Percentiles rank a stretch among this genome's conserved stretches.
These are phyloP conservation scores for Cossypha heuglini DNA, from an alignment of 2,797 vertebrate genomes.

Conservation along the genomic window DNA sequence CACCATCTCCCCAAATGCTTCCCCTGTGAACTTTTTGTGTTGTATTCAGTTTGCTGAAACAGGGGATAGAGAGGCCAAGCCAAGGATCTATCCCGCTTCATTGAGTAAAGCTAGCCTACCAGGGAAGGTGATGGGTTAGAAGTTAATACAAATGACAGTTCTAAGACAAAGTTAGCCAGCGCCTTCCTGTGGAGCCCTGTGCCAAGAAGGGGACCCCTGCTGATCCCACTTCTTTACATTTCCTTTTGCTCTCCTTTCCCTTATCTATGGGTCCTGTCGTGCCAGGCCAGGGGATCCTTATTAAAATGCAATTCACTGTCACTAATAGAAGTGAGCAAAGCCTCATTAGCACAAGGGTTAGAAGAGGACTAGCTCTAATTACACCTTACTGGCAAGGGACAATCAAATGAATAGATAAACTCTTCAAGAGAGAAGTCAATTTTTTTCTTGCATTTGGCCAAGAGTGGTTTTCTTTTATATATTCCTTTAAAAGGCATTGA, in stretches of 20 bases:
- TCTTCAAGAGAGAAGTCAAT: slow-evolving; percentile 39
- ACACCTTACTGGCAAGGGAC: slow-evolving; percentile 35
- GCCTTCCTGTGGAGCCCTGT: slow-evolving; percentile 61
- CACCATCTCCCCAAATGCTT: slow-evolving; percentile 58
- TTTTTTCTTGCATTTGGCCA: slow-evolving; percentile 39
- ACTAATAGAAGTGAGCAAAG: slow-evolving; percentile 60
- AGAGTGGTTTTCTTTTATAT: neutral
- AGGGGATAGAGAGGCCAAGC: slow-evolving; percentile 68
- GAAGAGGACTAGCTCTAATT: slow-evolving; percentile 58
- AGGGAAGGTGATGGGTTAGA: slow-evolving; percentile 78
- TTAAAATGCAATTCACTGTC: slow-evolving; percentile 68
- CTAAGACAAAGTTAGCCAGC: slow-evolving; percentile 68
- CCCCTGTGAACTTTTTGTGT: slow-evolving; percentile 79
- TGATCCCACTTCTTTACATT: slow-evolving; percentile 48
- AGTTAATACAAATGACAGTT: slow-evolving; percentile 78
- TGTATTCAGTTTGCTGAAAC: slow-evolving; percentile 72
- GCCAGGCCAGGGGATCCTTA: slow-evolving; percentile 42
- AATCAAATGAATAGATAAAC: slow-evolving; percentile 61
- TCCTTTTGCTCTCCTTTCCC: slow-evolving; percentile 56
- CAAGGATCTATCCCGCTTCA: slow-evolving; percentile 73
- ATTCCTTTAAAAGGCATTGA: neutral
- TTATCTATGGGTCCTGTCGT: slow-evolving; percentile 47
- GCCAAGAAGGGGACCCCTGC: slow-evolving; percentile 59
- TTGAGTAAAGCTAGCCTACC: slow-evolving; percentile 68
- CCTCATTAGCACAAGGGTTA: slow-evolving; percentile 66